Evolutionary conservation across 2,797 vertebrate species (phyloP).

Genomic region (Sylvia borin): DNA sequence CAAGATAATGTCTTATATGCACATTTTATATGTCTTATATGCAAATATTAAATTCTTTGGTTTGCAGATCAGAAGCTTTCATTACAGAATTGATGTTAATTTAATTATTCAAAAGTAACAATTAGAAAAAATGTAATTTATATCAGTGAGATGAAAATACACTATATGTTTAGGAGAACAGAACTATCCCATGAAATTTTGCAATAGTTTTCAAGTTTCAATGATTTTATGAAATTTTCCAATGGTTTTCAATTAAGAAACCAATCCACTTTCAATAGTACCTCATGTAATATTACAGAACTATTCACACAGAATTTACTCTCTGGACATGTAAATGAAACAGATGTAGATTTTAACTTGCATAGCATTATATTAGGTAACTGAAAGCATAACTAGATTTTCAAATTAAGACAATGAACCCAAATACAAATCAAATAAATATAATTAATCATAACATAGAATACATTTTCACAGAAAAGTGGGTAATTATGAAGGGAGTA

Average conservation of each 20-base stretch:
- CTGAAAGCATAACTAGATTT: not conserved
- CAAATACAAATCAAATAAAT: not conserved
- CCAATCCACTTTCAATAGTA: not conserved
- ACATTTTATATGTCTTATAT: not conserved
- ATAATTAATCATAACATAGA: not conserved
- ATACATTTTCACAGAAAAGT: not conserved
- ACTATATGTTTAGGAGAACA: not conserved
- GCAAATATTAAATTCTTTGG: not conserved
- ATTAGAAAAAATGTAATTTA: not conserved
- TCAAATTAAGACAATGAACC: not conserved
- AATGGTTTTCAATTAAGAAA: not conserved
- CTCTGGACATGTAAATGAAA: not conserved
- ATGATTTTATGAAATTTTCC: not conserved
- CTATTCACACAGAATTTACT: not conserved
- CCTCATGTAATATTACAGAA: not conserved
- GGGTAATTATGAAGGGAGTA: not conserved
- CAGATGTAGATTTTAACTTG: not conserved
- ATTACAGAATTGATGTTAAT: not conserved
- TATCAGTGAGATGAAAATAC: not conserved
- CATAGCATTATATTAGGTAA: not conserved
- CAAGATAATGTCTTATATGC: not conserved
- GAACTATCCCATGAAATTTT: not conserved
- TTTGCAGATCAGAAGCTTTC: not conserved
- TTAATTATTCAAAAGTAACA: not conserved
- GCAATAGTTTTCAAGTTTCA: not conserved